Evolutionary conservation across 2,113 vertebrate species (phyloP).

Genomic region (Chrysemys picta): DNA sequence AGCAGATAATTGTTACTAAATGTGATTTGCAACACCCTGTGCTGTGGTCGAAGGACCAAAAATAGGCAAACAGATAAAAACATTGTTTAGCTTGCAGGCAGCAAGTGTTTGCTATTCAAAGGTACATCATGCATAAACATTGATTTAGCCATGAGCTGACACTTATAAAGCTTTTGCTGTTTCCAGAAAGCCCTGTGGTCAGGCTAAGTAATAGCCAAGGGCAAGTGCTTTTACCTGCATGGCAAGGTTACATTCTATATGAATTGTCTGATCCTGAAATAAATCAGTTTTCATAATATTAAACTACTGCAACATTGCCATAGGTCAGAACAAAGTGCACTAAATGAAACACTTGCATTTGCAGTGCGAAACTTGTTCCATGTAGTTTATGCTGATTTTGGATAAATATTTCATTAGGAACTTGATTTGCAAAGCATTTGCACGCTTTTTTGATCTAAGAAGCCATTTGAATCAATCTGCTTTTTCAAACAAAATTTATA

Average conservation of each 20-base stretch:
- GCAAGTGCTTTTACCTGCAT: slow-evolving; percentile 76
- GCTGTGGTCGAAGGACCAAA: slow-evolving; percentile 80
- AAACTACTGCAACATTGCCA: slow-evolving; percentile 28
- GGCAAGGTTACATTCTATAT: slow-evolving; percentile 72
- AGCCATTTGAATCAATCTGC: slow-evolving; percentile 16
- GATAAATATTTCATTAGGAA: slow-evolving; percentile 73
- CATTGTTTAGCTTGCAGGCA: slow-evolving; percentile 85
- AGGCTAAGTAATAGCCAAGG: slow-evolving; percentile 76
- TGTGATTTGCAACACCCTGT: slow-evolving; percentile 81
- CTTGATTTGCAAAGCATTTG: slow-evolving; percentile 9
- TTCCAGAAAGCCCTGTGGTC: slow-evolving; percentile 76
- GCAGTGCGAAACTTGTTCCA: slow-evolving; percentile 32
- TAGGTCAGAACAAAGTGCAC: slow-evolving; percentile 51
- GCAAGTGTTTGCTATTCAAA: slow-evolving; percentile 86
- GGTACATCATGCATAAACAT: slow-evolving; percentile 86
- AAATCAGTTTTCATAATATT: slow-evolving; percentile 64
- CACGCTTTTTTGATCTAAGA: slow-evolving; percentile 31
- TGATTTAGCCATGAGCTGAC: slow-evolving; percentile 84
- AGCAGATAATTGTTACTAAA: slow-evolving; percentile 85
- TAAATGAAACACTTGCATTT: slow-evolving; percentile 42
- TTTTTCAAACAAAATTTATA: slow-evolving; percentile 12
- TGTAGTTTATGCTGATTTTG: slow-evolving; percentile 29
- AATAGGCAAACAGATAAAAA: slow-evolving; percentile 84
- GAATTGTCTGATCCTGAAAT: slow-evolving; percentile 67
- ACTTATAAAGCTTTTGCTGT: slow-evolving; percentile 78